Evolutionary conservation across 2,797 vertebrate species (phyloP).

Genomic region (Pipistrellus nathusii): DNA sequence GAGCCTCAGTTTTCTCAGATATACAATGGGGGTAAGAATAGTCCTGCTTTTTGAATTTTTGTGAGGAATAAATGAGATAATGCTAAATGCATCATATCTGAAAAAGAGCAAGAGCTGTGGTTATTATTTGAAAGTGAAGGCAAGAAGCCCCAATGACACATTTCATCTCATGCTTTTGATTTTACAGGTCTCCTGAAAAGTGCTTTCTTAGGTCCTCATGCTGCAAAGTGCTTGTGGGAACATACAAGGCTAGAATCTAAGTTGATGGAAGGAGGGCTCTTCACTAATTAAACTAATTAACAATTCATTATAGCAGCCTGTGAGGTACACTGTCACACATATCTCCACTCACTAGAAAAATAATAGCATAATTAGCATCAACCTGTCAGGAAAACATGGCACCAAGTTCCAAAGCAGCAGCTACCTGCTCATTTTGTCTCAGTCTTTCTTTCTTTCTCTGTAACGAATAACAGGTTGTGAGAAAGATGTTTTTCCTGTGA

Average conservation of each 20-base stretch:
- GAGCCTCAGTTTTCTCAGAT: not conserved
- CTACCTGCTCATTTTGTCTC: constrained; percentile 24
- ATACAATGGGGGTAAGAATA: not conserved
- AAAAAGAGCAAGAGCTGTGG: not conserved
- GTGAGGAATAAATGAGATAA: not conserved
- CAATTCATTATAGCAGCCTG: constrained; percentile 54
- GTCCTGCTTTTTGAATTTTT: not conserved
- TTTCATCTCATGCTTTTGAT: not conserved
- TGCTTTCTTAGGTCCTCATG: not conserved
- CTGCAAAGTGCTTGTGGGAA: constrained; percentile 13
- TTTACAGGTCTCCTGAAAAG: constrained; percentile 53
- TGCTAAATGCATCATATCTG: not conserved
- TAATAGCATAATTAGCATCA: constrained; percentile 74
- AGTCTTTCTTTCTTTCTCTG: constrained; percentile 14
- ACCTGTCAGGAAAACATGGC: constrained; percentile 67
- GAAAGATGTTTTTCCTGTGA: not conserved
- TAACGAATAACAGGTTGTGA: constrained; percentile 16
- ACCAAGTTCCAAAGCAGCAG: constrained; percentile 10
- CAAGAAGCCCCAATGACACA: not conserved
- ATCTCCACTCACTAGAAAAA: constrained; percentile 61
- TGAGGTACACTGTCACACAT: constrained; percentile 67
- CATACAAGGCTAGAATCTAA: not conserved
- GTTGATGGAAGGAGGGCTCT: constrained; percentile 46
- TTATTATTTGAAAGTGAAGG: not conserved
- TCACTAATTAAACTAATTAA: constrained; percentile 80